Conservation (phyloP, 2,113 vertebrate species). For the Terrapene triunguis region DNA sequence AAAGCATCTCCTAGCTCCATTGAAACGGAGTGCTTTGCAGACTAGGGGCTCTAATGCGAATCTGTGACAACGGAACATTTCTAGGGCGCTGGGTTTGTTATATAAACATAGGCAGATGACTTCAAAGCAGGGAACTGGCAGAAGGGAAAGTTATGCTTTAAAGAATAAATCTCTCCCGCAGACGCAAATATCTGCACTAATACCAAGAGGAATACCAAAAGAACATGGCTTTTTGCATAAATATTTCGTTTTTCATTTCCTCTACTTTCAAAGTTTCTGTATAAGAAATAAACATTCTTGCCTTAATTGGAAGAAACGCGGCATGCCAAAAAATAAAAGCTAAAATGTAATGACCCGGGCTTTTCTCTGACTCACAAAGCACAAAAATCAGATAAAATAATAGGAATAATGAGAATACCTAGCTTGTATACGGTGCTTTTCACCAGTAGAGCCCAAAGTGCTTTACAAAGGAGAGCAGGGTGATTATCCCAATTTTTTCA, state of each 20-base stretch:
- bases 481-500: not conserved
- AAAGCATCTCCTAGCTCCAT: too few species aligned
- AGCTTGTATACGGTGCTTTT: not conserved
- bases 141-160: not conserved
- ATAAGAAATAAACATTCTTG: not conserved
- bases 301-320: not conserved
- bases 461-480: not conserved
- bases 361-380: not conserved
- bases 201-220: not conserved
- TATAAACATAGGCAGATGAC: not conserved
- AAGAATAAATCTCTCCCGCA: not conserved
- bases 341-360: too few species aligned
- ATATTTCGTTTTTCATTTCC: not conserved
- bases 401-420: not conserved
- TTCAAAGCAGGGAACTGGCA: not conserved
- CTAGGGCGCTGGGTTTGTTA: not conserved
- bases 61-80: not conserved
- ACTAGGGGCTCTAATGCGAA: too few species aligned
- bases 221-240: not conserved
- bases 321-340: too few species aligned
- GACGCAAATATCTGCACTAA: not conserved
- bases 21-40: too few species aligned
- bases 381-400: not conserved
- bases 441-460: not conserved
- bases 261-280: not conserved